Percentiles rank a stretch among this genome's conserved stretches.
phyloP scores from a whole-genome alignment of 2,888 invertebrate genomes.

The Phalera bucephala region DNA sequence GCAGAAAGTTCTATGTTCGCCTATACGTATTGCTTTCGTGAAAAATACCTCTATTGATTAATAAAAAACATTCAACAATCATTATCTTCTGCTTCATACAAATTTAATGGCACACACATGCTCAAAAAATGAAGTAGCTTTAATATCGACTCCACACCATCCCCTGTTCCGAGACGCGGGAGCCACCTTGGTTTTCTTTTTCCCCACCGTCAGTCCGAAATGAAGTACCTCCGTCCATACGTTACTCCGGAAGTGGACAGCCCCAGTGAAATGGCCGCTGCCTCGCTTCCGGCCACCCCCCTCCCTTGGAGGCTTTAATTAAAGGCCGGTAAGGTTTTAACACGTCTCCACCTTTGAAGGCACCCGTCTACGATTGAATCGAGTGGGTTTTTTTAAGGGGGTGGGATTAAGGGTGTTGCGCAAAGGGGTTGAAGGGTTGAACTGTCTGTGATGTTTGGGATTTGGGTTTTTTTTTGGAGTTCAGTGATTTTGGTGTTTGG shows the following conservation, averaged over 20 bases:
- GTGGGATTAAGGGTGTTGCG: constrained; percentile 34
- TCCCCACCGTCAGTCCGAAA: constrained; percentile 68
- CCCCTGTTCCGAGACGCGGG: constrained; percentile 45
- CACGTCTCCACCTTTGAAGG: constrained; percentile 69
- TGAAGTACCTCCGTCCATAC: constrained; percentile 74
- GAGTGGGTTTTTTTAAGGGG: constrained; percentile 28
- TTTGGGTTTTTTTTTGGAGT: constrained; percentile 18
- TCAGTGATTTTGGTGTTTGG: constrained; percentile 1
- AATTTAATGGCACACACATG: too few relatives aligned
- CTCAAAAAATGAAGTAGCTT: too few relatives aligned
- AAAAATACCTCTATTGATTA: too few relatives aligned
- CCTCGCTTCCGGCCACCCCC: constrained; percentile 42
- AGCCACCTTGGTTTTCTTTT: constrained; percentile 63
- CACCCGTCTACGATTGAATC: constrained; percentile 46
- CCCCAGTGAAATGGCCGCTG: constrained; percentile 60
- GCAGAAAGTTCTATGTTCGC: too few relatives aligned
- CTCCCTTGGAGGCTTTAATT: constrained; percentile 65
- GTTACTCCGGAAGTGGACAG: constrained; percentile 71
- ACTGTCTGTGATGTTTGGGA: constrained; percentile 32
- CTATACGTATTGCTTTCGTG: too few relatives aligned
- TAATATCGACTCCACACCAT: constrained; percentile 37
- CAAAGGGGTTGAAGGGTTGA: constrained; percentile 35
- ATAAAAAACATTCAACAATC: too few relatives aligned
- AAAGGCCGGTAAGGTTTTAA: constrained; percentile 78
- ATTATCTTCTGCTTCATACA: too few relatives aligned